These are phyloP conservation scores for Zoanthus solanderi DNA, from an alignment of 92 coral and sea anemone species.

Conservation along the genomic window DNA sequence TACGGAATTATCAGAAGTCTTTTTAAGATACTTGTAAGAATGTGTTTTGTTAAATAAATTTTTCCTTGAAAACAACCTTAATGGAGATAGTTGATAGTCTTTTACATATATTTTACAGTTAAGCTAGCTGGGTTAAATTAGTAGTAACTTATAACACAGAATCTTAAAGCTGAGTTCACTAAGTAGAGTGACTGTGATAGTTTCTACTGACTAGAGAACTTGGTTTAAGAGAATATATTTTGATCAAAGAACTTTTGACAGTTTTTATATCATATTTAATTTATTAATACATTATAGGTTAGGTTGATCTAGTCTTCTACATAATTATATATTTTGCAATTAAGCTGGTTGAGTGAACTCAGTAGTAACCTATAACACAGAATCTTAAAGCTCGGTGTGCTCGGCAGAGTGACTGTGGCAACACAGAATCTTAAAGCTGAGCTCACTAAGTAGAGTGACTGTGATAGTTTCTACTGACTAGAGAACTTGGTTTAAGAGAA, in stretches of 20 bases:
- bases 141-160: too few relatives aligned
- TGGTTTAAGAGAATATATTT: neutral
- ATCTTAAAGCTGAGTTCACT: neutral
- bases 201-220: neutral
- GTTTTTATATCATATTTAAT: neutral
- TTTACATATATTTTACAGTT: neutral
- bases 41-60: neutral
- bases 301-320: too few relatives aligned
- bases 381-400: neutral
- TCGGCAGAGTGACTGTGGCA: conserved; percentile 13
- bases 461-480: neutral
- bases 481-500: neutral
- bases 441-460: neutral
- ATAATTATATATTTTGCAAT: neutral
- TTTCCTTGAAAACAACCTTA: neutral
- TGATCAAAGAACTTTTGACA: neutral
- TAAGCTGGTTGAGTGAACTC: neutral
- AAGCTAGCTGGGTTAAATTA: neutral
- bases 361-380: neutral
- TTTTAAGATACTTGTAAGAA: neutral
- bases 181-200: neutral
- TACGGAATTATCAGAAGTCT: neutral
- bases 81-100: neutral
- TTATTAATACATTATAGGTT: neutral
- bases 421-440: conserved; percentile 18